These are phyloP conservation scores for Tachycineta bicolor DNA, from an alignment of 2,113 vertebrate species.

Conservation along the genomic window DNA sequence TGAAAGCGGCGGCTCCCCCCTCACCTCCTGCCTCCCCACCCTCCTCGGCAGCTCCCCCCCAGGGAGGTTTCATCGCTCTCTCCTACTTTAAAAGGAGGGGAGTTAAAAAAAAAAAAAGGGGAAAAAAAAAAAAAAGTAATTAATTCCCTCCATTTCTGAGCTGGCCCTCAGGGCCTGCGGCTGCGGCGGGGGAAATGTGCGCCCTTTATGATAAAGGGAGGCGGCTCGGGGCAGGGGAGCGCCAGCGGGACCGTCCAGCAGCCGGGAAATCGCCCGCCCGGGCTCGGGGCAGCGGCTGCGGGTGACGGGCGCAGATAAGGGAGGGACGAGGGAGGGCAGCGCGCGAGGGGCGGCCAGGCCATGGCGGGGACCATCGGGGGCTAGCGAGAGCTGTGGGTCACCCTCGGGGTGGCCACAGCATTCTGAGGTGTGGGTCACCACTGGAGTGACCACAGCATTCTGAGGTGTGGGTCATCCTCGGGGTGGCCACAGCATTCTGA, in stretches of 20 bases:
- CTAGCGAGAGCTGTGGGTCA: rapidly evolving
- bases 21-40: conserved; percentile 4
- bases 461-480: too few species aligned
- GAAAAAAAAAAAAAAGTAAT: too few species aligned
- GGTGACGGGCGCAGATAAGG: background rate
- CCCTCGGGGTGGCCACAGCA: too few species aligned
- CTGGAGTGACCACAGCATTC: background rate
- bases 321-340: background rate
- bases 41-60: conserved; percentile 33
- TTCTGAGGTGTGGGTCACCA: too few species aligned
- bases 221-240: conserved; percentile 75
- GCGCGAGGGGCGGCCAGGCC: background rate
- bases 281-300: background rate
- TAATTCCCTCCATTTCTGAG: conserved; percentile 98
- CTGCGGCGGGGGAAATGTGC: conserved; percentile 94
- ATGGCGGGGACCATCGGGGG: rapidly evolving
- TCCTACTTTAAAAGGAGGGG: conserved; percentile 82
- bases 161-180: conserved; percentile 86
- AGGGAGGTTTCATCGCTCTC: conserved; percentile 53
- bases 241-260: conserved; percentile 71
- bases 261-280: background rate
- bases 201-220: conserved; percentile 97
- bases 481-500: too few species aligned
- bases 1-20: background rate
- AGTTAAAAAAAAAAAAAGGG: too few species aligned